These are phyloP conservation scores for Tetragnatha versicolor DNA, from an alignment of 1,140 invertebrate species.

Conservation along the genomic window DNA sequence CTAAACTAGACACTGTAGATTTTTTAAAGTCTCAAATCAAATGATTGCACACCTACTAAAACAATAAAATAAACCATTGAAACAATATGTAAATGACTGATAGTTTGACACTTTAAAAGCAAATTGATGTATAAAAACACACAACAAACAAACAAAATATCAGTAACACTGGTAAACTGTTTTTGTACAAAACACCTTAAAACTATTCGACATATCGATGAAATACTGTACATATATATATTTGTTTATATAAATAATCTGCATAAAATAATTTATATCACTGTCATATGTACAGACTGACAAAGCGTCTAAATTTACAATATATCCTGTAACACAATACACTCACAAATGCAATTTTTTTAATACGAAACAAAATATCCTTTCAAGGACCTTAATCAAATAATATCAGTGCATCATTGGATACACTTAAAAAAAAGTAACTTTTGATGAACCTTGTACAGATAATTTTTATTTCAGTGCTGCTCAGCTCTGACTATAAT, in stretches of 20 bases:
- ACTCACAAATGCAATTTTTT: too few species aligned
- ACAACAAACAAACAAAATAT: slow-evolving; percentile 34
- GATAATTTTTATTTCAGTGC: too few species aligned
- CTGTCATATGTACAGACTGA: slow-evolving; percentile 46
- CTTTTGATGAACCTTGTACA: too few species aligned
- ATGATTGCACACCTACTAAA: too few species aligned
- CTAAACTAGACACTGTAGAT: too few species aligned
- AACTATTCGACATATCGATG: slow-evolving; percentile 49
- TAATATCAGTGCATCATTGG: too few species aligned
- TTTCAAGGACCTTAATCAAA: too few species aligned
- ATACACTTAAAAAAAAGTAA: too few species aligned
- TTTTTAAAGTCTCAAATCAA: too few species aligned
- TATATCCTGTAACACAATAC: slow-evolving; percentile 32
- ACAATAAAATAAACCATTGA: too few species aligned
- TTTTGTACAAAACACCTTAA: slow-evolving; percentile 48
- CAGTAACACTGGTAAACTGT: slow-evolving; percentile 41
- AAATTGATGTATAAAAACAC: slow-evolving; percentile 50
- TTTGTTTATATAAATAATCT: slow-evolving; percentile 54
- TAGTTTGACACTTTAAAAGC: slow-evolving; percentile 25
- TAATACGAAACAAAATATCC: too few species aligned
- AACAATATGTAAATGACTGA: background rate
- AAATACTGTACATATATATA: slow-evolving; percentile 55
- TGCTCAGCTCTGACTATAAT: too few species aligned
- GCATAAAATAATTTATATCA: slow-evolving; percentile 55
- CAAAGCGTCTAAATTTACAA: slow-evolving; percentile 53